Conservation (phyloP, 2,888 invertebrate species). For the Rotaria sp. region DNA sequence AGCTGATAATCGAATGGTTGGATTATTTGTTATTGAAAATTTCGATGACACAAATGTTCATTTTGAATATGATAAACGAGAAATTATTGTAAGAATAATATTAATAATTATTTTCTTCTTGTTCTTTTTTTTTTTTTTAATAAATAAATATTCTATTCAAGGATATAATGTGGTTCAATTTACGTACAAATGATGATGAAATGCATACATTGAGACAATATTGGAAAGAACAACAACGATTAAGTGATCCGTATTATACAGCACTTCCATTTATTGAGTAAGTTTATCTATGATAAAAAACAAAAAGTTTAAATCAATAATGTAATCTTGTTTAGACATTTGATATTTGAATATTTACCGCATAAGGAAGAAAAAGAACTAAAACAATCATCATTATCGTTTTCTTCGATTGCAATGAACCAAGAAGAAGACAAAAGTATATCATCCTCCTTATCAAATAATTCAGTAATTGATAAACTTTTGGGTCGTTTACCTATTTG, state of each 20-base stretch:
- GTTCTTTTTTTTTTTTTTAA: neutral
- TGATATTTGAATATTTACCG: conserved; percentile 4
- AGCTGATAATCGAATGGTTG: conserved; percentile 1
- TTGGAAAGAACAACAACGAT: conserved; percentile 19
- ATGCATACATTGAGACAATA: conserved; percentile 1
- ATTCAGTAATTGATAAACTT: neutral
- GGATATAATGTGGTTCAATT: conserved; percentile 15
- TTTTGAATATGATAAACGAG: neutral
- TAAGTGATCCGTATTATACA: conserved; percentile 8
- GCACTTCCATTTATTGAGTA: neutral
- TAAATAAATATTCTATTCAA: neutral
- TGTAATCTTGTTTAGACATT: neutral
- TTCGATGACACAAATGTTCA: neutral
- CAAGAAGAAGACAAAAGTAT: neutral
- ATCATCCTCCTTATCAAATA: neutral
- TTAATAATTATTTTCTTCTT: too few relatives aligned
- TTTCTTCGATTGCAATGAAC: neutral
- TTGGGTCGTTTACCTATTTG: neutral
- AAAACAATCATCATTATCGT: neutral
- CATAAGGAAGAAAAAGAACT: neutral
- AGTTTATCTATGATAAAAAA: neutral
- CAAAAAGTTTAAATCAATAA: neutral
- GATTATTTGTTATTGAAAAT: neutral
- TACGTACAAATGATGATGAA: neutral
- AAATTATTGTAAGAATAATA: neutral